phyloP scores from a whole-genome alignment of 1,140 invertebrate species.

The Diabrotica virgifera region DNA sequence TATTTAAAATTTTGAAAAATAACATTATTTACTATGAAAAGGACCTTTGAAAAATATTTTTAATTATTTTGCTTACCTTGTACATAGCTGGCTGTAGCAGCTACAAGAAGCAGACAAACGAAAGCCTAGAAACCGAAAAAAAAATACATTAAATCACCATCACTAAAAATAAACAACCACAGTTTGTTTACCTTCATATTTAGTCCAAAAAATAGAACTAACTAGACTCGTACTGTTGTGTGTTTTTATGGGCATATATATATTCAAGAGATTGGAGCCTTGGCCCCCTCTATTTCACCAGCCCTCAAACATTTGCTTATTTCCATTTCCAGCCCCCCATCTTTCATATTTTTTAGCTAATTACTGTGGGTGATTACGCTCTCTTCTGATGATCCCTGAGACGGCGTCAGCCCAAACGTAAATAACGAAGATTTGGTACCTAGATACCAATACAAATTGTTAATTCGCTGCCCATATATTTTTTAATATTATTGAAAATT shows the following conservation, averaged over 20 bases:
- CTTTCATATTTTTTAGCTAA: not conserved
- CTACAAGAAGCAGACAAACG: not conserved
- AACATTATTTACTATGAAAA: too few relatives aligned
- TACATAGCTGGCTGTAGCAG: not conserved
- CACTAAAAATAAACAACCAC: not conserved
- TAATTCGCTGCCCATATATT: too few relatives aligned
- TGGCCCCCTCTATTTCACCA: not conserved
- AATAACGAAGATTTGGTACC: too few relatives aligned
- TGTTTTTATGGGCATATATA: constrained; percentile 1
- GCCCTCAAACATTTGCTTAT: not conserved
- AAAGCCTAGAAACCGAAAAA: not conserved
- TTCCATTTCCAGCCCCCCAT: not conserved
- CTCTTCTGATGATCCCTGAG: not conserved
- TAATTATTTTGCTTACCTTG: not conserved
- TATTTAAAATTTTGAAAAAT: too few relatives aligned
- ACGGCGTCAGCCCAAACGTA: not conserved
- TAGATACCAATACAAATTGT: too few relatives aligned
- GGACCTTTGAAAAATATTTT: not conserved
- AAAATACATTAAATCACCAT: not conserved
- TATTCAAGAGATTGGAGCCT: not conserved
- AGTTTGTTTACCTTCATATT: constrained; percentile 1
- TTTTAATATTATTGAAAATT: too few relatives aligned
- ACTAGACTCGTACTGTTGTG: not conserved
- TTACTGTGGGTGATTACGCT: not conserved
- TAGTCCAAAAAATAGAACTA: constrained; percentile 2